phyloP scores from a whole-genome alignment of 2,888 invertebrate genomes.

The Andrena camellia region DNA sequence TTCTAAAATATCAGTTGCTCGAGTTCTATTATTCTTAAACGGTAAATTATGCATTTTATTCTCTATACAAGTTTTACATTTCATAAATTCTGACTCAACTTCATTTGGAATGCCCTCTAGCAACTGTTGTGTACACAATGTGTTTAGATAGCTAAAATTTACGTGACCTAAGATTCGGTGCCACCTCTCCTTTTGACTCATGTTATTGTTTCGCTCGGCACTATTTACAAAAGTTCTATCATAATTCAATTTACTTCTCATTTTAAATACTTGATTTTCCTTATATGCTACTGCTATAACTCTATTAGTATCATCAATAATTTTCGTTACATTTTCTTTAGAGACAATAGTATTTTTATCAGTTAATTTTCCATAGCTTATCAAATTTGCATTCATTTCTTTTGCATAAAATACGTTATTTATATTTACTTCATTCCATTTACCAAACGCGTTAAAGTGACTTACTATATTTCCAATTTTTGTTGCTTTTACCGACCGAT shows the following conservation, averaged over 20 bases:
- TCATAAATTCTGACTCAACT: slow-evolving; percentile 34
- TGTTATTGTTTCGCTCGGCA: background rate
- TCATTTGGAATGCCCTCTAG: slow-evolving; percentile 38
- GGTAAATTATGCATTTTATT: slow-evolving; percentile 59
- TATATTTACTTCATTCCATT: background rate
- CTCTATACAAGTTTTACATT: slow-evolving; percentile 46
- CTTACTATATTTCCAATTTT: slow-evolving; percentile 26
- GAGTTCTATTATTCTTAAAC: slow-evolving; percentile 54
- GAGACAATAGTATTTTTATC: slow-evolving; percentile 32
- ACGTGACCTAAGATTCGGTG: slow-evolving; percentile 63
- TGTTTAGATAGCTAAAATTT: slow-evolving; percentile 63
- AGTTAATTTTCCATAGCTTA: slow-evolving; percentile 40
- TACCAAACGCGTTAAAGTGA: background rate
- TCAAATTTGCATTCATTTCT: slow-evolving; percentile 39
- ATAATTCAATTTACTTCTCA: slow-evolving; percentile 27
- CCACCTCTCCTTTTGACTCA: slow-evolving; percentile 59
- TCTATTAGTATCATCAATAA: slow-evolving; percentile 23
- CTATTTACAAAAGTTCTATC: background rate
- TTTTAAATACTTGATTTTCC: slow-evolving; percentile 28
- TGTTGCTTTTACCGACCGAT: slow-evolving; percentile 28
- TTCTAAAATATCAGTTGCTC: slow-evolving; percentile 39
- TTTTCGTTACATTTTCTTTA: slow-evolving; percentile 14
- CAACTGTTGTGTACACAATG: slow-evolving; percentile 33
- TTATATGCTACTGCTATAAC: slow-evolving; percentile 36
- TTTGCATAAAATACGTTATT: slow-evolving; percentile 38